Conservation (phyloP, 2,888 invertebrate genomes). For the Eristalis tenax region DNA sequence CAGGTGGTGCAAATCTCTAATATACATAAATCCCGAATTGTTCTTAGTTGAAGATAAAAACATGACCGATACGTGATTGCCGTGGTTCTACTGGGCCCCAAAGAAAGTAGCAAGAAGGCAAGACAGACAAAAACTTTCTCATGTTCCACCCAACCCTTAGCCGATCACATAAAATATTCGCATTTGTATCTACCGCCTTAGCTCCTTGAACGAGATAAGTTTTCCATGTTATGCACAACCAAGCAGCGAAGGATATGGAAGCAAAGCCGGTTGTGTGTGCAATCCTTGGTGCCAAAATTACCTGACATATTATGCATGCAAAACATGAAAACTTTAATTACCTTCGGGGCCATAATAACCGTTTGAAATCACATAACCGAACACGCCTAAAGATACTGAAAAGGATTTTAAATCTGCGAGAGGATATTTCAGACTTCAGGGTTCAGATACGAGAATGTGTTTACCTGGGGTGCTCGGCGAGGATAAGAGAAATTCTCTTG, state of each 20-base stretch:
- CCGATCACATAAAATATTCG: slow-evolving; percentile 40
- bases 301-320: slow-evolving; percentile 68
- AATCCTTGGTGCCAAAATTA: slow-evolving; percentile 37
- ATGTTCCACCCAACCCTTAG: background rate
- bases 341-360: slow-evolving; percentile 66
- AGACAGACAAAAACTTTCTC: background rate
- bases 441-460: background rate
- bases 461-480: background rate
- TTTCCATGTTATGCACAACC: slow-evolving; percentile 21
- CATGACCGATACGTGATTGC: too few species aligned
- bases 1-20: too few species aligned
- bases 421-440: background rate
- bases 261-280: background rate
- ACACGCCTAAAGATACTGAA: slow-evolving; percentile 55
- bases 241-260: background rate
- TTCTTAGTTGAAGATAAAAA: too few species aligned
- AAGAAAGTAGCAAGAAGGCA: background rate
- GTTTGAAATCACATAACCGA: slow-evolving; percentile 66
- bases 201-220: slow-evolving; percentile 24
- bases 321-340: slow-evolving; percentile 70
- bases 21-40: too few species aligned
- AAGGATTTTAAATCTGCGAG: slow-evolving; percentile 44
- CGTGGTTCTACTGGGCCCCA: background rate
- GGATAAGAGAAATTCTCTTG: slow-evolving; percentile 34
- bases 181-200: slow-evolving; percentile 17